These are phyloP conservation scores for Lasioglossum calceatum DNA, from an alignment of 2,888 invertebrate genomes.

Conservation along the genomic window DNA sequence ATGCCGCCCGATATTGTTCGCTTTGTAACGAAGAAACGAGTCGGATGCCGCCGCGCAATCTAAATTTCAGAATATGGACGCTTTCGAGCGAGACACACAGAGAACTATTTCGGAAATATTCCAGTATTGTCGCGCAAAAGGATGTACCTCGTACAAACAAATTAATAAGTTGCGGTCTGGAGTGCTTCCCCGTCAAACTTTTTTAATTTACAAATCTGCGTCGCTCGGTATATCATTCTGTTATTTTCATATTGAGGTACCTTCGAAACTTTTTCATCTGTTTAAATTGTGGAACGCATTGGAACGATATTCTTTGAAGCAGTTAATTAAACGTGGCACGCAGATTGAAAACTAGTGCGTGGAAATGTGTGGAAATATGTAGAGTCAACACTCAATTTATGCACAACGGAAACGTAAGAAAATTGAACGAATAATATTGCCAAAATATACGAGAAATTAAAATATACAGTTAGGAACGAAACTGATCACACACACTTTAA, in stretches of 20 bases:
- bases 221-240: neutral
- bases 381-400: neutral
- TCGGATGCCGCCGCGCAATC: neutral
- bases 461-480: too few relatives aligned
- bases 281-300: neutral
- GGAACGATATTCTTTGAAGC: neutral
- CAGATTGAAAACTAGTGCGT: too few relatives aligned
- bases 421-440: neutral
- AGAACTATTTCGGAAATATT: neutral
- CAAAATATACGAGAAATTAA: too few relatives aligned
- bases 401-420: neutral
- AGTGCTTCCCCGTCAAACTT: neutral
- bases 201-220: neutral
- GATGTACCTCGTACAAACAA: neutral
- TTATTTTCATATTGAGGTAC: neutral
- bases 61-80: neutral
- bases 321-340: too few relatives aligned
- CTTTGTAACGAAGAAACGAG: constrained; percentile 6
- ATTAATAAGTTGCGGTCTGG: neutral
- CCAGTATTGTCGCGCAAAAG: neutral
- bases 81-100: neutral
- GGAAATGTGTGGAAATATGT: too few relatives aligned
- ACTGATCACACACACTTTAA: too few relatives aligned
- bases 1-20: neutral
- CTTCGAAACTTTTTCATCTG: neutral